Percentiles rank a stretch among this genome's conserved stretches.
phyloP scores from a whole-genome alignment of 2,113 vertebrate genomes.

The Grammomys surdaster region DNA sequence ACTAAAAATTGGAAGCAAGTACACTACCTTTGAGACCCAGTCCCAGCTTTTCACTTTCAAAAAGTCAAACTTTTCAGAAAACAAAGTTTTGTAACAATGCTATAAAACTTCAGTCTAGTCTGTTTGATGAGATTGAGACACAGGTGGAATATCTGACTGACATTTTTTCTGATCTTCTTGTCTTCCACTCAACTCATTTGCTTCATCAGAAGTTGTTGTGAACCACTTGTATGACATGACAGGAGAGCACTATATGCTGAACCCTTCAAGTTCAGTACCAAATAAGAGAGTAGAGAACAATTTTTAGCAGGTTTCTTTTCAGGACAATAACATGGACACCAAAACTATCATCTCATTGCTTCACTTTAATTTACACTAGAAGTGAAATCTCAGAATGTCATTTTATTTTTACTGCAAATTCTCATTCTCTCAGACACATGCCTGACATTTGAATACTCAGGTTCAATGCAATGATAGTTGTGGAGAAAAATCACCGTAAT shows the following conservation, averaged over 20 bases:
- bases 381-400: neutral
- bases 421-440: neutral
- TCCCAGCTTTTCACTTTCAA: neutral
- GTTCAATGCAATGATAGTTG: neutral
- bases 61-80: neutral
- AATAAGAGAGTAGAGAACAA: neutral
- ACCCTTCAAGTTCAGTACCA: neutral
- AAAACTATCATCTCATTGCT: neutral
- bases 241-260: neutral
- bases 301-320: neutral
- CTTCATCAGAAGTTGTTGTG: neutral
- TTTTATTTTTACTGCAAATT: neutral
- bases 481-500: constrained; percentile 43
- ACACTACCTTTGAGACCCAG: neutral
- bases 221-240: neutral
- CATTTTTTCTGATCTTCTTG: neutral
- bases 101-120: constrained; percentile 15
- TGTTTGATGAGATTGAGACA: neutral
- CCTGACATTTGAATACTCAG: neutral
- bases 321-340: neutral
- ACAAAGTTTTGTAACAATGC: constrained; percentile 23
- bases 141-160: neutral
- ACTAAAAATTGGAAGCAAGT: neutral
- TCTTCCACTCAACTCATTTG: neutral
- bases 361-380: neutral